A percentile compares a stretch with the other conserved stretches of the same genome.
Conservation (phyloP, 1,140 invertebrate species). For the Zophobas atratus region DNA sequence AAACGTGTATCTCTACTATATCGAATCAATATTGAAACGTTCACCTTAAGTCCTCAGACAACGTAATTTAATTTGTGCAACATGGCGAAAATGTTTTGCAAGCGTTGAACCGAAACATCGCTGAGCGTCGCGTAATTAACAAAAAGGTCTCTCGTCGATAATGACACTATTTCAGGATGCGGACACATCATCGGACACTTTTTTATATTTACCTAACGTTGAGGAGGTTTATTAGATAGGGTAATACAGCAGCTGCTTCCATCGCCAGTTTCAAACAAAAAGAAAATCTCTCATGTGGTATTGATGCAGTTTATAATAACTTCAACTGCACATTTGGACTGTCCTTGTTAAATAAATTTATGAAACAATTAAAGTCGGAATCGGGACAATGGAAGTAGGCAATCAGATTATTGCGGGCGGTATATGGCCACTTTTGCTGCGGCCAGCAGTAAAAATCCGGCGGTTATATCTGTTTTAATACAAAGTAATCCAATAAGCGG, state of each 20-base stretch:
- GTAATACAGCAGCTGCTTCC: no score
- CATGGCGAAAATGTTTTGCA: constrained; percentile 32
- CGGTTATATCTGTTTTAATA: constrained; percentile 3
- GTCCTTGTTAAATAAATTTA: constrained; percentile 10
- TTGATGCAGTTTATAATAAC: no score
- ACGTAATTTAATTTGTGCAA: constrained; percentile 33
- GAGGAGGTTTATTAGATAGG: no score
- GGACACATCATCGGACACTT: constrained; percentile 15
- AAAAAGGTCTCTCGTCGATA: constrained; percentile 24
- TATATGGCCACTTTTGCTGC: constrained; percentile 8
- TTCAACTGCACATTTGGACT: not conserved
- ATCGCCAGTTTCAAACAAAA: no score
- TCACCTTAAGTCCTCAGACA: constrained; percentile 37
- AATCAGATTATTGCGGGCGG: constrained; percentile 6
- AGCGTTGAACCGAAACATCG: constrained; percentile 18
- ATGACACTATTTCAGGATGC: constrained; percentile 11
- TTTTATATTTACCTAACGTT: not conserved
- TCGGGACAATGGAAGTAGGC: not conserved
- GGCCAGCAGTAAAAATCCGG: not conserved
- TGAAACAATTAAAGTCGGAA: not conserved
- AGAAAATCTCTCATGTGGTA: no score
- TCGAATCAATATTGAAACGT: constrained; percentile 29
- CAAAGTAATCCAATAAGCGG: constrained; percentile 1
- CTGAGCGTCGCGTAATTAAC: constrained; percentile 6
- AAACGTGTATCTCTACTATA: constrained; percentile 8